A percentile compares a stretch with the other conserved stretches of the same genome.
These are phyloP conservation scores for Numida meleagris DNA, from an alignment of 2,113 vertebrate genomes.

Conservation along the genomic window DNA sequence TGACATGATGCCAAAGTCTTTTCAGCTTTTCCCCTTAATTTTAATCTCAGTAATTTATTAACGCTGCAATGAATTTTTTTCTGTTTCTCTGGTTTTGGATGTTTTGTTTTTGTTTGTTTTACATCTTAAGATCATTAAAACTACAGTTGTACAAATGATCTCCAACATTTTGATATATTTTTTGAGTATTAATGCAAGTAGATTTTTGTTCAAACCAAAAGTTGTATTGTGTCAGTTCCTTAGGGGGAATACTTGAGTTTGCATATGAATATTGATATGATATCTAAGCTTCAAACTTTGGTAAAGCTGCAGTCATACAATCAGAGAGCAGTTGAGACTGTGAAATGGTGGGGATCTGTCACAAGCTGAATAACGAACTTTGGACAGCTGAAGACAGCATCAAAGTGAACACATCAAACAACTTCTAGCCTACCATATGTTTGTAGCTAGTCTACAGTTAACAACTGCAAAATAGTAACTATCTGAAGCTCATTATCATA, in stretches of 20 bases:
- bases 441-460: not conserved
- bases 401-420: constrained; percentile 31
- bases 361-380: not conserved
- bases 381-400: constrained; percentile 11
- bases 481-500: not conserved
- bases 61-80: not conserved
- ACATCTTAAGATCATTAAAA: not conserved
- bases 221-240: not conserved
- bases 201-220: not conserved
- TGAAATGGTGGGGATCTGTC: not conserved
- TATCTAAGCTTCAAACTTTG: not conserved
- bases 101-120: not conserved
- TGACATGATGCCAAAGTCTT: not conserved
- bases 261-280: not conserved
- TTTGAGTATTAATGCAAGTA: not conserved
- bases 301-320: not conserved
- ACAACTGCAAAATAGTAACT: not conserved
- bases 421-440: not conserved
- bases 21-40: not conserved
- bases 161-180: not conserved
- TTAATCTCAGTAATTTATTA: not conserved
- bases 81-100: not conserved
- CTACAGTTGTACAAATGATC: not conserved
- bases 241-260: not conserved
- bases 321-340: not conserved